phyloP scores from a whole-genome alignment of 2,888 invertebrate genomes.

The Drosophila nr. perissopoda region DNA sequence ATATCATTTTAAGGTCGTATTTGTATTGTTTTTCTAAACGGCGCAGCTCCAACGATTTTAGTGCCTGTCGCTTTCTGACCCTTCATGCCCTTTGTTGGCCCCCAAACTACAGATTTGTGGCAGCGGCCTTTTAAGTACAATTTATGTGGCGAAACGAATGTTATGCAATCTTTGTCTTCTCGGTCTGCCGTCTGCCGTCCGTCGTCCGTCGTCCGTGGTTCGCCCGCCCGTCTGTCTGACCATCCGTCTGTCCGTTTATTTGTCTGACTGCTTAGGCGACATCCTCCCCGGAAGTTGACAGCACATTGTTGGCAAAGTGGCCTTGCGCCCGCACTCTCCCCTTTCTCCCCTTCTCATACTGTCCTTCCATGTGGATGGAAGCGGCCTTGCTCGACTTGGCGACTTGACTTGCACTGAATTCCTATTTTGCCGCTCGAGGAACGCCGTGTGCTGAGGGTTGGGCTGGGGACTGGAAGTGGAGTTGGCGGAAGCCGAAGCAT shows the following conservation, averaged over 20 bases:
- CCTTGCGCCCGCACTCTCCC: slow-evolving; percentile 53
- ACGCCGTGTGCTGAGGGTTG: not conserved
- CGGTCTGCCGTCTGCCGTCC: slow-evolving; percentile 4
- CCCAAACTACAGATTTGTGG: slow-evolving; percentile 63
- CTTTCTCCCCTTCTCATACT: not conserved
- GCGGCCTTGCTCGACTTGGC: slow-evolving; percentile 75
- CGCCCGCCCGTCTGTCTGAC: slow-evolving; percentile 19
- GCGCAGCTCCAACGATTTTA: slow-evolving; percentile 44
- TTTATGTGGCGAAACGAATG: slow-evolving; percentile 82
- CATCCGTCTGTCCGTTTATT: slow-evolving; percentile 61
- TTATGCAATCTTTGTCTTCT: slow-evolving; percentile 70
- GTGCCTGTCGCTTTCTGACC: slow-evolving; percentile 44
- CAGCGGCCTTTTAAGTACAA: slow-evolving; percentile 80
- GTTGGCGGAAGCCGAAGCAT: slow-evolving; percentile 74
- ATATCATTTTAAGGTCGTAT: slow-evolving; percentile 54
- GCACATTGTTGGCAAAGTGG: slow-evolving; percentile 81
- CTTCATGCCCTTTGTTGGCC: slow-evolving; percentile 15
- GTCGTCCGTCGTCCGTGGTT: slow-evolving; percentile 18
- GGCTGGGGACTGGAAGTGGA: slow-evolving; percentile 14
- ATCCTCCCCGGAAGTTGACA: slow-evolving; percentile 81
- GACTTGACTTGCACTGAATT: slow-evolving; percentile 45
- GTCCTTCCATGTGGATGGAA: slow-evolving; percentile 7
- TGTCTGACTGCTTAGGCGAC: slow-evolving; percentile 76
- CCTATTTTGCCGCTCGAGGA: slow-evolving; percentile 12
- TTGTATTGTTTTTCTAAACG: slow-evolving; percentile 48